Base-by-base conservation (phyloP, 2,888 invertebrate species). In the Paralinhomoeus sp. region DNA sequence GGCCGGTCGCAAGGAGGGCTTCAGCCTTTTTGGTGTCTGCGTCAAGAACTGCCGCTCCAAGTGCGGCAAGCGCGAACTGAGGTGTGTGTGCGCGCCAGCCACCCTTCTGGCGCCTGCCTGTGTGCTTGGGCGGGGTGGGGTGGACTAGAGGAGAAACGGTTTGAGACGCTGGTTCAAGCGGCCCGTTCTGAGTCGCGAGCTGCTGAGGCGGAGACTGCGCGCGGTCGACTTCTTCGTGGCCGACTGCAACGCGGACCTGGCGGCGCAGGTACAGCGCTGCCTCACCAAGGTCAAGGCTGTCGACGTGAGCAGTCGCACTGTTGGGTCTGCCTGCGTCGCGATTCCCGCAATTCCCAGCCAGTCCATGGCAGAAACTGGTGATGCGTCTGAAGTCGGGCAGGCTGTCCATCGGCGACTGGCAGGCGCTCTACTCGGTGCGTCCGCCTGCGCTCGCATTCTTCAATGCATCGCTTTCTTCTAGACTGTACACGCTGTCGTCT, bases 201-300 rank as follows among this genome's bases (percentile, higher is more conserved):
- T 71, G 12, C 63, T 83, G 18, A 64, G 69, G 27, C 69, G 72
- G 37, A 71, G 83, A 13, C 73, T 76, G 46, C 73, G 77, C 50
- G 76, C 77, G 23, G 70, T 83, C 13, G 68, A 71, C 15, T 80
- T 74, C 64, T 77, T 77, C 57, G 63, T 71, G 54, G 65, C 72
- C 42, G 69, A 75, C 0, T 67, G 70, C 39, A 75, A 76, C 58
- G 69, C 70, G 42, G 71, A 74, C 41, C 65, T 75, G 48, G 68
- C 75, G 38, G 71, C 71, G 50, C 73, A 71, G 53, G 66, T 77
- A 37, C 72, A 47, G 18, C 41, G 33, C 9, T 45, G 41, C 17
- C 42, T 56, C 18, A 46, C 48, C 20, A 45, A 49, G 24, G 43
- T 55, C 22, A 43, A 45, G 34, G 50, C 44, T 45, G 15, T 50